phyloP scores from a whole-genome alignment of 2,113 vertebrate species.

The Tragelaphus scriptus region DNA sequence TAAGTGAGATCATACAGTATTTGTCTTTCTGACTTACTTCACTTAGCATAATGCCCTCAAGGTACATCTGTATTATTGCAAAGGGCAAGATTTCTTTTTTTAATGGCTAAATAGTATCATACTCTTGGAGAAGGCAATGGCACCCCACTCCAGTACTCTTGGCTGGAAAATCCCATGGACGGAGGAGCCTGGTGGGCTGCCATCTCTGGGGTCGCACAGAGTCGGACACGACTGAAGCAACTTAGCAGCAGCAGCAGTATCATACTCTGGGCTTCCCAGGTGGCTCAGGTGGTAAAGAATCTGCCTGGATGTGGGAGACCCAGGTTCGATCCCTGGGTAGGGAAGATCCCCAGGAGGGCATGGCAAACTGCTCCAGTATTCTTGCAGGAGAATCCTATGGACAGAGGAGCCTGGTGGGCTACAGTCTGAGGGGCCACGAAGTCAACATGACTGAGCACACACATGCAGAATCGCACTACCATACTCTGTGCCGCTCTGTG shows the following conservation, averaged over 20 bases:
- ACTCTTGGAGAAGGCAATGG: neutral
- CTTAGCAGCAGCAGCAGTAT: too few species aligned
- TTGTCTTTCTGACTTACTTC: neutral
- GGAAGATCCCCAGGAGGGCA: neutral
- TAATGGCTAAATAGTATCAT: neutral
- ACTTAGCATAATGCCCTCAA: neutral
- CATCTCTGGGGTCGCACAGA: too few species aligned
- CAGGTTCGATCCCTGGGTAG: neutral
- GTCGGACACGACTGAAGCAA: too few species aligned
- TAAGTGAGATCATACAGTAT: neutral
- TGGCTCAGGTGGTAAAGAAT: neutral
- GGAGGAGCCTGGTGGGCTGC: too few species aligned
- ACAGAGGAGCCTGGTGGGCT: neutral
- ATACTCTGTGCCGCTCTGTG: accelerated
- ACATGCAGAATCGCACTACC: accelerated
- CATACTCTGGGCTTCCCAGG: neutral
- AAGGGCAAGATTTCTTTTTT: neutral
- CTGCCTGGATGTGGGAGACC: neutral
- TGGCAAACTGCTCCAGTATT: neutral
- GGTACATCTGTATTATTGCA: neutral
- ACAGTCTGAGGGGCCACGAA: accelerated
- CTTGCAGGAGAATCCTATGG: neutral
- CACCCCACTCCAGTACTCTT: too few species aligned
- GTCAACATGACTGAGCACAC: neutral
- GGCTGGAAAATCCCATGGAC: too few species aligned